Base-by-base conservation (phyloP, 2,113 vertebrate species). In the Nymphicus hollandicus region DNA sequence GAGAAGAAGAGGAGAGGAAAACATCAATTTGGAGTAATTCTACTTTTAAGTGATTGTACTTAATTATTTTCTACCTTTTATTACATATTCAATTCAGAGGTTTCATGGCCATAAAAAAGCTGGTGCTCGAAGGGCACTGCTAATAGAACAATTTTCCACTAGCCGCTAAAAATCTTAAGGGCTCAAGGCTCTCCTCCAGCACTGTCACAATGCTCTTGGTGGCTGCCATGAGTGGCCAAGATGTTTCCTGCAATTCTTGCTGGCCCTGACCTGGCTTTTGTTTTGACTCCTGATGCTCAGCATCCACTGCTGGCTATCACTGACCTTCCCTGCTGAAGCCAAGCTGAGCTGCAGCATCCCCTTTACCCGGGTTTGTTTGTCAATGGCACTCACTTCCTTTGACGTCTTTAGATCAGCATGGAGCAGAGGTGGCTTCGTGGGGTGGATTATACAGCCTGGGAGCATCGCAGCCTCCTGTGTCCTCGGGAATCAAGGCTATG, bases 191-290 rank as follows among this genome's bases (percentile, higher is more conserved):
- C 20, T 58, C 25, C 23, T 29, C 86, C 86, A 52, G 43, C 15
- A 1, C 65, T 33, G 2, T 37, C 61, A 47, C 4, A 11, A 18
- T 3, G 52, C 86, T 91, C 88, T 80, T n/a, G 43, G 66, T 29
- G 29, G 60, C 39, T 78, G 81, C 95, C 96, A 93, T 4, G 49
- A 85, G 89, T 49, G 10, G 89, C 58, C 92, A 93, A 92, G 96
- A 80, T 86, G 93, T 96, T 98, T 98, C 98, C 98, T 98, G 96
- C 56, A n/a, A 96, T 97, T 97, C 97, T 96, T 69, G 65, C 60
- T 2, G 60, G 68, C 91, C 97, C 96, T 96, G 95, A 97, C 95
- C 88, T 35, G 47, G 16, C 37, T 92, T 82, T 94, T 27, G 7
- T 88, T 97, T 97, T 96, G 33, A 58, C 12, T 52, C 79, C 74